Evolutionary conservation across 2,888 invertebrate genomes (phyloP).

Genomic region (Caenorhabditis virilis): DNA sequence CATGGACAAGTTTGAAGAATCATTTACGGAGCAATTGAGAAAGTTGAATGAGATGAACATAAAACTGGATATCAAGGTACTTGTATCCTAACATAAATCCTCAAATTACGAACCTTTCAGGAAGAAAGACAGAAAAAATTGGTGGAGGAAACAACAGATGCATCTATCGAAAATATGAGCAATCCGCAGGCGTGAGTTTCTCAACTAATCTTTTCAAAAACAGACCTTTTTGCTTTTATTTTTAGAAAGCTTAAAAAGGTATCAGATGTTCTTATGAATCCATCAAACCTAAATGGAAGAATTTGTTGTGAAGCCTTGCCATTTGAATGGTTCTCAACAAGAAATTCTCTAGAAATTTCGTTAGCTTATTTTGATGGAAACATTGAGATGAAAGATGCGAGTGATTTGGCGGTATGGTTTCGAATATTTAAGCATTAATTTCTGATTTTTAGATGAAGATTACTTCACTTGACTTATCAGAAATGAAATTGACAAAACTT

Average conservation of each 20-base stretch:
- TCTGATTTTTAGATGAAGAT: constrained; percentile 37
- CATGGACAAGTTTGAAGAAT: constrained; percentile 51
- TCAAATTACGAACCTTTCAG: neutral
- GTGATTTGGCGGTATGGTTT: constrained; percentile 9
- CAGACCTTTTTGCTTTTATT: neutral
- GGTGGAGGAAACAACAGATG: constrained; percentile 21
- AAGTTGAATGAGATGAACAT: constrained; percentile 61
- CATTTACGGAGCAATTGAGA: constrained; percentile 51
- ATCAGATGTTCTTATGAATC: constrained; percentile 17
- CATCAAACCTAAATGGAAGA: constrained; percentile 19
- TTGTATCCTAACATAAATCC: constrained; percentile 1
- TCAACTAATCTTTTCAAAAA: neutral
- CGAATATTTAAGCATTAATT: neutral
- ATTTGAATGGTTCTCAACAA: constrained; percentile 35
- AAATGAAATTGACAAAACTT: constrained; percentile 50
- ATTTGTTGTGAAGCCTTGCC: constrained; percentile 20
- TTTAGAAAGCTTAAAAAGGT: constrained; percentile 19
- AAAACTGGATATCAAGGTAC: constrained; percentile 45
- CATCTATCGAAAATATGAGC: constrained; percentile 24
- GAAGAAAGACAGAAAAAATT: constrained; percentile 15
- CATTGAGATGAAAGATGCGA: constrained; percentile 18
- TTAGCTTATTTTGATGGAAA: constrained; percentile 44
- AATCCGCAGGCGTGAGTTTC: constrained; percentile 9
- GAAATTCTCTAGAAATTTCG: constrained; percentile 54
- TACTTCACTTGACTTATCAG: constrained; percentile 52